phyloP scores from a whole-genome alignment of 2,797 vertebrate species.

The Heteromormyrus szaboi region DNA sequence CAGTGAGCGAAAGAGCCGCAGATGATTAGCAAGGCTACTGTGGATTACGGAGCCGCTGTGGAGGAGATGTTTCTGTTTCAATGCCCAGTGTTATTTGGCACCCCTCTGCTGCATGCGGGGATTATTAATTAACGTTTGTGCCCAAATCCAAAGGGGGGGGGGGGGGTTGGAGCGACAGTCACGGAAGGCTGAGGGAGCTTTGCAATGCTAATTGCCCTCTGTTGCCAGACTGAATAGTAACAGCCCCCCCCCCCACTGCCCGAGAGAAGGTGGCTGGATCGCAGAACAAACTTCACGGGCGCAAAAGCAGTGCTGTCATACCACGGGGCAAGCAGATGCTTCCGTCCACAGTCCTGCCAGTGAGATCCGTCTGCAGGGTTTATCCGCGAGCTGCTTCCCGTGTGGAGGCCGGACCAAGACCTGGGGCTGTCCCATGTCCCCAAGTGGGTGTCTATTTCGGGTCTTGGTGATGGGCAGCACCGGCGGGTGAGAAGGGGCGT shows the following conservation, averaged over 20 bases:
- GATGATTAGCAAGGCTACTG: neutral
- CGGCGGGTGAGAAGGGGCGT: conserved; percentile 19
- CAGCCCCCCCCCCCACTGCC: too few species aligned
- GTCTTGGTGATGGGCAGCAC: neutral
- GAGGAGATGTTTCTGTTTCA: neutral
- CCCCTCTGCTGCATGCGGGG: neutral
- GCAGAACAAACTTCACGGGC: neutral
- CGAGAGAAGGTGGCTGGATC: neutral
- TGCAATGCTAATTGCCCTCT: neutral
- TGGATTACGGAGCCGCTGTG: neutral
- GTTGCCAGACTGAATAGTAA: neutral
- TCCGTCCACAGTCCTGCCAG: too few species aligned
- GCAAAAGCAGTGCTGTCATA: neutral
- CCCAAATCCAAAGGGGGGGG: neutral
- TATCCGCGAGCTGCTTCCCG: neutral
- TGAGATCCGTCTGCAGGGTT: neutral
- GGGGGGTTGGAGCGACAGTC: neutral
- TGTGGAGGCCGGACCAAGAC: neutral
- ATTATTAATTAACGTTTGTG: conserved; percentile 10
- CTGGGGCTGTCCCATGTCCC: neutral
- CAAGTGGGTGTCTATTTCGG: neutral
- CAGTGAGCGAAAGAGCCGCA: neutral
- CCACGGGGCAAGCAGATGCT: neutral
- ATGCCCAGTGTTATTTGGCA: neutral
- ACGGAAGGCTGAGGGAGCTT: neutral